Base-by-base conservation (phyloP, 2,888 invertebrate genomes). In the Cylindroiulus punctatus region DNA sequence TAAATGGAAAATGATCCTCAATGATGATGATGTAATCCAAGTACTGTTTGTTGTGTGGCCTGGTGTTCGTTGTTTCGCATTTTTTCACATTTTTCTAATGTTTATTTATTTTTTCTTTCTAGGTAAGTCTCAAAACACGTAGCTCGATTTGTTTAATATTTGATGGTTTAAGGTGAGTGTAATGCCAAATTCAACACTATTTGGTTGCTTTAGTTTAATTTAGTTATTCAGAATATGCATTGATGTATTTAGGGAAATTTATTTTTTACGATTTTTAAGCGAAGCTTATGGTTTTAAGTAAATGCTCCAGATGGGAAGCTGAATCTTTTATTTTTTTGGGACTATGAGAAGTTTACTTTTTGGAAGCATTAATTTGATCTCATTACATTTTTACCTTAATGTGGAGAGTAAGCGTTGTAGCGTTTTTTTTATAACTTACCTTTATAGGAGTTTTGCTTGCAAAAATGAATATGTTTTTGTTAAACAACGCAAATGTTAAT, bases 311-410 rank as follows among this genome's bases (percentile, higher is more conserved):
- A n/a, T n/a, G n/a, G n/a, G n/a, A n/a, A n/a, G n/a, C n/a, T n/a
- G n/a, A n/a, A n/a, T n/a, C n/a, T n/a, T n/a, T n/a, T n/a, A n/a
- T n/a, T n/a, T n/a, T n/a, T n/a, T n/a, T n/a, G n/a, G n/a, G n/a
- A n/a, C n/a, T n/a, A n/a, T n/a, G n/a, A n/a, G n/a, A n/a, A n/a
- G n/a, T n/a, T n/a, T n/a, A n/a, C n/a, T 47, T 14, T 57, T 57
- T 57, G 4, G 57, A 19, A 57, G 14, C n/a, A 57, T 22, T 57
- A 19, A 57, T 57, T 57, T 57, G 4, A 57, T 57, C 57, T 19
- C 22, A n/a, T n/a, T 57, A 57, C 57, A 22, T n/a, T 5, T 57
- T 57, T 57, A 57, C 57, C 57, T 57, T 57, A 57, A 57, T 57
- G 19, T n/a, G n/a, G n/a, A 57, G 22, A n/a, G 57, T 57, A 57